phyloP scores from a whole-genome alignment of 2,797 vertebrate species.

The Rhinophrynus dorsalis region DNA sequence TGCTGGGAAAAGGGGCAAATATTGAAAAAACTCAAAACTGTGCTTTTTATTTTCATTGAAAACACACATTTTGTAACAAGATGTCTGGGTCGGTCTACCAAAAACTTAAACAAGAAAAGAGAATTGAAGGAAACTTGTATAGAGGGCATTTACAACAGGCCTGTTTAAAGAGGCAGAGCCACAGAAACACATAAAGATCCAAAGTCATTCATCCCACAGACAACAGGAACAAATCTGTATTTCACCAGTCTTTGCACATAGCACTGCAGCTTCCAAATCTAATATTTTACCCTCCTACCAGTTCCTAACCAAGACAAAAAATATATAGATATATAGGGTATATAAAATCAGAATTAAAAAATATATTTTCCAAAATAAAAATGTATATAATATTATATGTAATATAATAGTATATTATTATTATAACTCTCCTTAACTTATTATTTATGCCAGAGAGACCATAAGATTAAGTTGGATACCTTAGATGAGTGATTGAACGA shows the following conservation, averaged over 20 bases:
- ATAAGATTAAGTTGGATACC: too few species aligned
- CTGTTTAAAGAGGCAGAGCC: conserved; percentile 18
- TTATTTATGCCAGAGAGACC: too few species aligned
- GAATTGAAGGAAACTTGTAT: conserved; percentile 58
- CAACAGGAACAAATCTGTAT: conserved; percentile 35
- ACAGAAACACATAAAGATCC: conserved; percentile 7
- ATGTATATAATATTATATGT: too few species aligned
- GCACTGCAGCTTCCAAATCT: conserved; percentile 4
- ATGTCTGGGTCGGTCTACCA: conserved; percentile 59
- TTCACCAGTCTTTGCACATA: conserved; percentile 45
- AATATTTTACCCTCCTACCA: too few species aligned
- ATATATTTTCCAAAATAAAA: background rate
- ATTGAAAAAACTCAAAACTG: conserved; percentile 88
- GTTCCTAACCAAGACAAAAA: too few species aligned
- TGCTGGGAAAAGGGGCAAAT: conserved; percentile 84
- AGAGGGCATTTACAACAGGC: conserved; percentile 46
- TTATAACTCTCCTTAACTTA: too few species aligned
- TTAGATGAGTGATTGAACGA: too few species aligned
- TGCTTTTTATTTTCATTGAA: conserved; percentile 77
- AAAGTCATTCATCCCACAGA: conserved; percentile 38
- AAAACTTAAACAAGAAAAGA: conserved; percentile 66
- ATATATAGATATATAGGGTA: too few species aligned
- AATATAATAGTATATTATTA: too few species aligned
- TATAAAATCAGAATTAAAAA: too few species aligned
- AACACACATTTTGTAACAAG: conserved; percentile 64